phyloP scores from a whole-genome alignment of 2,113 vertebrate species.

The human region GRCh38 chr15:75345501-75346000 shows the following conservation, averaged over 20 bases:
- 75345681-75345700: background rate
- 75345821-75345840: background rate
- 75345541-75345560: too few species aligned
- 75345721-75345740: background rate
- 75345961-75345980: too few species aligned
- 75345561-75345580: too few species aligned
- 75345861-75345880: background rate
- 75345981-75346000: too few species aligned
- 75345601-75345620: too few species aligned
- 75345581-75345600: too few species aligned
- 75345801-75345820: background rate
- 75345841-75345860: background rate
- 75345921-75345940: background rate
- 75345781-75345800: background rate
- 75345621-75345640: too few species aligned
- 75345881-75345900: background rate
- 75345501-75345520: too few species aligned
- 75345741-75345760: background rate
- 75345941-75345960: too few species aligned
- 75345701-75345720: background rate
- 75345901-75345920: background rate
- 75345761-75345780: background rate
- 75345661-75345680: background rate
- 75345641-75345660: background rate
- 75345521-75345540: too few species aligned